phyloP scores from a whole-genome alignment of 2,888 invertebrate genomes.

The Pandemis cinnamomeana region DNA sequence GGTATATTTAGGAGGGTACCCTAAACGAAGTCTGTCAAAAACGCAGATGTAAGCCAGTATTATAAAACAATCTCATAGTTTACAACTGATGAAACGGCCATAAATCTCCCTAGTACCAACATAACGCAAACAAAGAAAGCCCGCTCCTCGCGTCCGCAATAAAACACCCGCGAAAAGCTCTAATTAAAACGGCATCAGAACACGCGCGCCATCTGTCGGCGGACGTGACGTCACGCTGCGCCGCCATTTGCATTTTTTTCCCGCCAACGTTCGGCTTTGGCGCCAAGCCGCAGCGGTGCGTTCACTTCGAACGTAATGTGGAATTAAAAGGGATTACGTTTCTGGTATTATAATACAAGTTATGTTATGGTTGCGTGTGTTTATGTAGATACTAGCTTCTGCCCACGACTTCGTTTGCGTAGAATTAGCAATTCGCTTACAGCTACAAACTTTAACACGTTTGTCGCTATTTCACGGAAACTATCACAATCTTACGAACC shows the following conservation, averaged over 20 bases:
- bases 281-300: constrained; percentile 55
- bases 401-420: too few relatives aligned
- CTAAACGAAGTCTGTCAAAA: neutral
- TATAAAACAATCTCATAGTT: constrained; percentile 14
- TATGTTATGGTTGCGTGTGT: neutral
- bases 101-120: constrained; percentile 33
- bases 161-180: constrained; percentile 54
- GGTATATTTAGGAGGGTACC: too few relatives aligned
- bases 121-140: constrained; percentile 37
- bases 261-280: constrained; percentile 56
- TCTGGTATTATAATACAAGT: neutral
- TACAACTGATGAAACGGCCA: constrained; percentile 19
- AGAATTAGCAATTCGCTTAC: too few relatives aligned
- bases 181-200: constrained; percentile 65
- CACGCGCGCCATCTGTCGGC: constrained; percentile 57
- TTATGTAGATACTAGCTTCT: too few relatives aligned
- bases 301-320: constrained; percentile 44
- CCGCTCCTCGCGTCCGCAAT: constrained; percentile 51
- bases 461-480: too few relatives aligned
- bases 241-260: constrained; percentile 73
- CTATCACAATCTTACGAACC: too few relatives aligned
- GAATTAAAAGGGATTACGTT: constrained; percentile 29
- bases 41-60: neutral
- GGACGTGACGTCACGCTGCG: constrained; percentile 70
- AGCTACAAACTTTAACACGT: too few relatives aligned